These are phyloP conservation scores for Drosophila novamexicana DNA, from an alignment of 1,140 invertebrate species.

Conservation along the genomic window DNA sequence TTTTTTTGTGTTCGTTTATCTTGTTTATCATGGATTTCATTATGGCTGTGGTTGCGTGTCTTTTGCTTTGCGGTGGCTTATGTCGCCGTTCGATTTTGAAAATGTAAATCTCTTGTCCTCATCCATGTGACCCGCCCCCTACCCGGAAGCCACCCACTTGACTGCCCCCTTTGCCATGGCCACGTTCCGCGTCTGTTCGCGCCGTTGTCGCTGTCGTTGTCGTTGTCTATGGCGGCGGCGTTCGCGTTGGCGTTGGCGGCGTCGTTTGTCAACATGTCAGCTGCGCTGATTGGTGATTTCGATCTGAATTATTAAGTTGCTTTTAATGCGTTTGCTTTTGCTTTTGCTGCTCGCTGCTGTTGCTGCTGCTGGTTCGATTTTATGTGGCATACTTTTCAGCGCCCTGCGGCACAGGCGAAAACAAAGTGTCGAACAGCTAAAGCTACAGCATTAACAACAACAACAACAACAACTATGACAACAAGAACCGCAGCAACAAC, in stretches of 20 bases:
- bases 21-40: conserved; percentile 80
- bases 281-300: conserved; percentile 78
- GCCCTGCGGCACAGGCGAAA: conserved; percentile 27
- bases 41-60: conserved; percentile 75
- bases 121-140: conserved; percentile 21
- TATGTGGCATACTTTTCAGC: conserved; percentile 58
- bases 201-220: conserved; percentile 5
- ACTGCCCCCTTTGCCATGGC: neutral
- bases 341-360: conserved; percentile 28
- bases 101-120: conserved; percentile 80
- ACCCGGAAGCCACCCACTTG: neutral
- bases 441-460: neutral
- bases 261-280: conserved; percentile 80
- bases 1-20: conserved; percentile 69
- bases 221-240: too few relatives aligned
- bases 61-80: conserved; percentile 81
- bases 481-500: neutral
- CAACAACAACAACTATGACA: neutral
- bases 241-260: conserved; percentile 47
- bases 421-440: conserved; percentile 31
- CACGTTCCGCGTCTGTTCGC: neutral
- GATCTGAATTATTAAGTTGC: conserved; percentile 82
- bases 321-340: conserved; percentile 78
- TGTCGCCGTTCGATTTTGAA: conserved; percentile 81
- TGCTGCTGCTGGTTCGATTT: conserved; percentile 30